Conservation (phyloP, 2,113 vertebrate genomes). For the Neolamprologus toae region DNA sequence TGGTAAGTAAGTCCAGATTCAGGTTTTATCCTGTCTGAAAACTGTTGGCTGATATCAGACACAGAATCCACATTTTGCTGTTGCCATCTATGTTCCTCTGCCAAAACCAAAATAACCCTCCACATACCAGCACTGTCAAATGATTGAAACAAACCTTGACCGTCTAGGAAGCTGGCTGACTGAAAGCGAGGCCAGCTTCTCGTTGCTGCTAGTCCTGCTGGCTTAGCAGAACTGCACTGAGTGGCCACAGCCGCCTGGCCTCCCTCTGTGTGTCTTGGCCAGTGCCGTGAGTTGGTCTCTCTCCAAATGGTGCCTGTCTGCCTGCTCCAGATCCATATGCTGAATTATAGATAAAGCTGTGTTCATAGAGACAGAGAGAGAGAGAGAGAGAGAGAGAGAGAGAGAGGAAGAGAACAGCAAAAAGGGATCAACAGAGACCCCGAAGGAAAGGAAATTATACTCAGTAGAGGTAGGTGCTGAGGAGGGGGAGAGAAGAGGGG, state of each 20-base stretch:
- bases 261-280: slow-evolving; percentile 4
- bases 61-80: background rate
- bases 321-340: slow-evolving; percentile 55
- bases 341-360: slow-evolving; percentile 72
- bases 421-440: background rate
- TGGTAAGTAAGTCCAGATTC: background rate
- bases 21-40: background rate
- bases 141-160: background rate
- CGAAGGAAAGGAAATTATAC: background rate
- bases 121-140: background rate
- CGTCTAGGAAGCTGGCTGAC: background rate
- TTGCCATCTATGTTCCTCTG: background rate
- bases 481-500: background rate
- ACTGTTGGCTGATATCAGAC: background rate
- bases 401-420: background rate
- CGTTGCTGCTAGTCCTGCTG: background rate
- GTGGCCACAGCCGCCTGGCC: background rate
- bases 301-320: slow-evolving; percentile 50
- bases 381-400: background rate
- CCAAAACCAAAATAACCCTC: background rate
- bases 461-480: background rate
- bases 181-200: background rate
- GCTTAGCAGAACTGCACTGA: slow-evolving; percentile 1
- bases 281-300: slow-evolving; percentile 7
- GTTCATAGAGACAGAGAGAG: slow-evolving; percentile 10